These are phyloP conservation scores for Eristalinus sepulchralis DNA, from an alignment of 2,888 invertebrate species.

Conservation along the genomic window DNA sequence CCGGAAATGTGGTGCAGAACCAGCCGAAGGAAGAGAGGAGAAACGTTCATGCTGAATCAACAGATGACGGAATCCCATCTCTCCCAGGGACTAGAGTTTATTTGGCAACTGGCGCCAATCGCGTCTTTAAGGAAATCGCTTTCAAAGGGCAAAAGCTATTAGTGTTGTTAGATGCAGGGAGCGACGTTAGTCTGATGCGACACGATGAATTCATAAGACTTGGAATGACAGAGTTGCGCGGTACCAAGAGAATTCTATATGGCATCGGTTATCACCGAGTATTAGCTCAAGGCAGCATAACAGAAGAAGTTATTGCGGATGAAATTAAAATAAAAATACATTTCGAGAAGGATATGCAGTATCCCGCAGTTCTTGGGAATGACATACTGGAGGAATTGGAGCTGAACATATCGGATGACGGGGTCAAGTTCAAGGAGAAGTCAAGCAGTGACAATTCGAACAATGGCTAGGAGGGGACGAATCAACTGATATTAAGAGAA, in stretches of 20 bases:
- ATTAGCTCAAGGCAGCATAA: neutral
- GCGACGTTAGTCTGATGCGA: slow-evolving; percentile 10
- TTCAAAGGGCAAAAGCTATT: neutral
- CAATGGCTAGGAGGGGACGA: neutral
- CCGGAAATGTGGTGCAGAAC: neutral
- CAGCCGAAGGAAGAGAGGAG: neutral
- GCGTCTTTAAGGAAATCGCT: neutral
- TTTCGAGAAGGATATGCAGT: slow-evolving; percentile 4
- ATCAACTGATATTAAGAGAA: neutral
- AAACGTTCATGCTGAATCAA: neutral
- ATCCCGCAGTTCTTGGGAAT: slow-evolving; percentile 9
- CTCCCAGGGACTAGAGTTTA: neutral
- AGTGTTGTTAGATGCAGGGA: slow-evolving; percentile 15
- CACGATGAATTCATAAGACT: neutral
- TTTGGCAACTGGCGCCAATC: neutral
- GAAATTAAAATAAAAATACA: neutral
- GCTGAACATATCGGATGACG: neutral
- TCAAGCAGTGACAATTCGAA: neutral
- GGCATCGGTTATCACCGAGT: neutral
- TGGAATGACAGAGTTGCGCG: neutral
- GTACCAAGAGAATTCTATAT: neutral
- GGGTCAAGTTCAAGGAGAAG: slow-evolving; percentile 1
- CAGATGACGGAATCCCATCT: neutral
- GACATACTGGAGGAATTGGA: slow-evolving; percentile 4
- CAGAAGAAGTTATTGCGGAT: neutral